Base-by-base conservation (phyloP, 23 tunicate species). In the Halocynthia aurantium region DNA sequence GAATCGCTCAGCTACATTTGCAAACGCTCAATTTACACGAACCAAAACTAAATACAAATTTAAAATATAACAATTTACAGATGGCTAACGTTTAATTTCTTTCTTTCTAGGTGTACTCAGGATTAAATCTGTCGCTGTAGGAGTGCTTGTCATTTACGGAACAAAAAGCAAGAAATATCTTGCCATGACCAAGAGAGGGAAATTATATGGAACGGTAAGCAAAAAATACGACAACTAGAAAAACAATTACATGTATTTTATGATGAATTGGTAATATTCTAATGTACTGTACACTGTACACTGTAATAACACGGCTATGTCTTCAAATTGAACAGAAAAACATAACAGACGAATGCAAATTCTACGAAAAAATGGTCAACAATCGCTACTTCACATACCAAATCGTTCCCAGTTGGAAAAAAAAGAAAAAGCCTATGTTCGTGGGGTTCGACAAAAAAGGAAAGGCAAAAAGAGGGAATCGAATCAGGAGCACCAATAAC, bases 401-500 rank as follows among this genome's bases (percentile, higher is more conserved):
- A 68, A 69, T 64, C 12, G 22, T 71, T 21, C 71, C 51, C 8
- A 71, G 68, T 11, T 61, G 44, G 51, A 31, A 54, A 20, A 53
- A 68, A 64, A 61, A 73, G 20, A 71, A 69, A 51, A 56, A 62
- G 15, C 10, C 61, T 52, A 40, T 61, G 12, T 81, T 63, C 73
- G 8, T 86, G 63, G 93, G 85, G 31, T 81, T 86, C 82, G 93
- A 81, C 52, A 69, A 68, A 44, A 70, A 52, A 0, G 93, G 93
- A 53, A 68, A 57, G 52, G 82, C 93, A 17, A 85, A 75, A 58
- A 78, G 64, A 52, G 82, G 82, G 5, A 75, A 73, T 50, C 76
- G 75, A 56, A 81, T 86, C 10, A 77, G 67, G 22, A 76, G 58
- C 18, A 56, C 73, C 53, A 86, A 86, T 70, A 86, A 75, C 57